Evolutionary conservation across 2,113 vertebrate genomes (phyloP), one percentile per base, ranked within the genome.

Genomic region (Actinemys pallida): DNA sequence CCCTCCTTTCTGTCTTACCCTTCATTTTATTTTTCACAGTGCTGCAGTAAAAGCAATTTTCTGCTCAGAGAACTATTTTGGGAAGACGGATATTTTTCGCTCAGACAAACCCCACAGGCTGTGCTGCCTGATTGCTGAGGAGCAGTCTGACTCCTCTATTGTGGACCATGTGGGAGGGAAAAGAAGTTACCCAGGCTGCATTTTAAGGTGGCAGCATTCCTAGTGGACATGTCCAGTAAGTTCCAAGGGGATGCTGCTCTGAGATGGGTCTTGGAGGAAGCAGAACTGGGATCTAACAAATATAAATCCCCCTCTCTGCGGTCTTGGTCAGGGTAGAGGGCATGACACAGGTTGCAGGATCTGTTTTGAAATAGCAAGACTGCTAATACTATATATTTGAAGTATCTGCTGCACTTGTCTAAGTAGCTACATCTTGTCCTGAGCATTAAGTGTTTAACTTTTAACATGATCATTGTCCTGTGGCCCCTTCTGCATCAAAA

Each of bases 401-500:
- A 72, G 19, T 39, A 22, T n/a, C 19, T 72, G n/a, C 16, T 72
- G 69, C 69, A 72, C 69, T 72, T 72, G 17, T 22, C n/a, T 35
- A 22, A 39, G 20, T 72, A 19, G 31, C 92, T 13, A 80, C 47
- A 50, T 42, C 91, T 6, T 39, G 88, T 86, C 86, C 88, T 0
- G 0, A 54, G 59, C 88, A 29, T 6, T 52, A 5, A 93, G 52
- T 31, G 22, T 1, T 0, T 50, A 45, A 49, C 95, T 75, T 35
- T 31, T 16, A 81, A 80, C 56, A 10, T 0, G 1, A 5, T 35
- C 12, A 12, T 1, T 10, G 76, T 52, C 80, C 2, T 7, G 59
- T 9, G 78, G 35, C 92, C 78, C 56, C 81, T 95, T 92, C 89
- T 75, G 90, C 92, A 65, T 39, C 85, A 27, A 27, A 62, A 83